Evolutionary conservation across 2,888 invertebrate genomes (phyloP).

Genomic region (Cryptocheilus praepositus): DNA sequence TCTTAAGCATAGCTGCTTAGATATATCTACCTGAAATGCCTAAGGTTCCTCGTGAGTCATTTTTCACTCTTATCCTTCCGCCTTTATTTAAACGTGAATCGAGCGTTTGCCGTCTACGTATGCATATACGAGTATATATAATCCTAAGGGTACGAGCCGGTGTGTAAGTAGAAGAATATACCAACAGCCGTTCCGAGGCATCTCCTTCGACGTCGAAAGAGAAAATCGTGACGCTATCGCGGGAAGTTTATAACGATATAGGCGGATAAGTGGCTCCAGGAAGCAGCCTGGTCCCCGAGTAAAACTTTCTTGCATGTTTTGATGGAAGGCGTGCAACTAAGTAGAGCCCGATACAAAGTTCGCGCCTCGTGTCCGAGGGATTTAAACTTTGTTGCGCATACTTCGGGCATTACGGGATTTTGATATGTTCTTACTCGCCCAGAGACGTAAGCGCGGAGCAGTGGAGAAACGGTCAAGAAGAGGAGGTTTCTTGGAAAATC

Average conservation of each 20-base stretch:
- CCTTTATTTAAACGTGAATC: conserved; percentile 54
- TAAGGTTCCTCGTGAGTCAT: conserved; percentile 45
- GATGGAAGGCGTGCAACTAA: conserved; percentile 56
- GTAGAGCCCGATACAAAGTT: conserved; percentile 63
- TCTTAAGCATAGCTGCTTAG: conserved; percentile 28
- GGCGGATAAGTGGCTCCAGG: conserved; percentile 41
- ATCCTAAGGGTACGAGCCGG: background rate
- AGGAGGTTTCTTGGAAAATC: too few species aligned
- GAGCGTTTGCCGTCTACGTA: conserved; percentile 18
- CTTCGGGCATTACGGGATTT: conserved; percentile 55
- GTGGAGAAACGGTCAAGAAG: too few species aligned
- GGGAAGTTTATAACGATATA: conserved; percentile 53
- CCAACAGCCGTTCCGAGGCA: conserved; percentile 19
- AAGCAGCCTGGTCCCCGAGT: conserved; percentile 25
- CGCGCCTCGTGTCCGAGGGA: conserved; percentile 57
- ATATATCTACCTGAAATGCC: conserved; percentile 40
- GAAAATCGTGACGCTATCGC: conserved; percentile 54
- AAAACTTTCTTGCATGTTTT: conserved; percentile 59
- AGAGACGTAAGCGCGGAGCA: too few species aligned
- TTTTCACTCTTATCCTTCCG: conserved; percentile 55
- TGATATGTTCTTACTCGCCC: conserved; percentile 27
- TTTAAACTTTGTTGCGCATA: conserved; percentile 56
- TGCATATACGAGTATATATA: conserved; percentile 24
- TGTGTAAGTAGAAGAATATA: conserved; percentile 2
- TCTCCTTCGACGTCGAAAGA: conserved; percentile 42